Evolutionary conservation across 2,113 vertebrate species (phyloP).

Genomic region (Acrocephalus kingi): DNA sequence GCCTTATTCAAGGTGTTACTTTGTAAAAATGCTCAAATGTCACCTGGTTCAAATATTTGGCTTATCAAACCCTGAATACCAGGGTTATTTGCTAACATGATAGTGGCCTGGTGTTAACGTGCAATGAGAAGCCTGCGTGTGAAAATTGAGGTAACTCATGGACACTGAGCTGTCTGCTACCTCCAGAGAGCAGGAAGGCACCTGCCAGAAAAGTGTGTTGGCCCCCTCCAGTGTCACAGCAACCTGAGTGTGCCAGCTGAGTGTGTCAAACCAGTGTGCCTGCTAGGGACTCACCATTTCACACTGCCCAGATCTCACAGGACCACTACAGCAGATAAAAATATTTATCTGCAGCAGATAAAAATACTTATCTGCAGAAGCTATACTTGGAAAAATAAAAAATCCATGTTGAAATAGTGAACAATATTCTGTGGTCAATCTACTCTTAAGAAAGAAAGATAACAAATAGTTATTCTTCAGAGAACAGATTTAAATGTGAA

Average conservation of each 20-base stretch:
- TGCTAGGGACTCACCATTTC: neutral
- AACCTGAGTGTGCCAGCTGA: neutral
- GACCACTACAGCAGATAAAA: neutral
- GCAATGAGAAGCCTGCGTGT: neutral
- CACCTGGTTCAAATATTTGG: constrained; percentile 56
- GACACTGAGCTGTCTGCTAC: neutral
- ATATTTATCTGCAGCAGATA: neutral
- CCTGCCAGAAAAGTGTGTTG: neutral
- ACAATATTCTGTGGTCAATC: neutral
- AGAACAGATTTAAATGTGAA: neutral
- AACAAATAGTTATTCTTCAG: neutral
- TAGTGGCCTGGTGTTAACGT: constrained; percentile 29
- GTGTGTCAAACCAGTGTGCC: neutral
- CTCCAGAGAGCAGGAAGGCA: neutral
- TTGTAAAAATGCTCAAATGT: constrained; percentile 4
- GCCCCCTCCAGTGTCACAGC: constrained; percentile 26
- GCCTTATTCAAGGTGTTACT: neutral
- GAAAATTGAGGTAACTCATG: neutral
- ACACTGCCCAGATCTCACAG: neutral
- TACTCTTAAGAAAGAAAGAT: neutral
- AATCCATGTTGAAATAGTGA: neutral
- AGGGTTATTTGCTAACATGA: constrained; percentile 48
- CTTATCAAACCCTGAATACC: constrained; percentile 55
- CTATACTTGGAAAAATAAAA: neutral
- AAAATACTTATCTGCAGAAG: neutral